These are phyloP conservation scores for Drosophila orosa DNA, from an alignment of 1,140 invertebrate genomes.

Conservation along the genomic window DNA sequence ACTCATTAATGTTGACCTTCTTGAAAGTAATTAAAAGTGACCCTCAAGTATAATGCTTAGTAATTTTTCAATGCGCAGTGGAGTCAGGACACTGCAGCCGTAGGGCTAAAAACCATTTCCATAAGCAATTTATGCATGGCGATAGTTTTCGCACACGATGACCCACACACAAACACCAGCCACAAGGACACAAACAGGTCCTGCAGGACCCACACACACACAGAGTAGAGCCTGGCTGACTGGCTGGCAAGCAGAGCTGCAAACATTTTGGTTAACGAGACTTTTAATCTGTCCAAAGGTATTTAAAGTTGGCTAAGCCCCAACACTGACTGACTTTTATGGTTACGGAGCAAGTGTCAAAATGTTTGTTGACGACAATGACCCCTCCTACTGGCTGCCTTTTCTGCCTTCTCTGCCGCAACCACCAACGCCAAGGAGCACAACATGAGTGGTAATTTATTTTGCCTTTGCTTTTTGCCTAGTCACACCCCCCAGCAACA, in stretches of 20 bases:
- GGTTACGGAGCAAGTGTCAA: slow-evolving; percentile 83
- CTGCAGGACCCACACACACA: slow-evolving; percentile 7
- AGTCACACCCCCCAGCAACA: slow-evolving; percentile 17
- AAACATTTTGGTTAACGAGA: slow-evolving; percentile 80
- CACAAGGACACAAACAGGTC: slow-evolving; percentile 16
- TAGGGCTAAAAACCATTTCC: slow-evolving; percentile 41
- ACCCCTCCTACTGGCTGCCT: background rate
- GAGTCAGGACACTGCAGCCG: slow-evolving; percentile 15
- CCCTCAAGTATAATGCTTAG: slow-evolving; percentile 72
- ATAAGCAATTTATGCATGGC: slow-evolving; percentile 62
- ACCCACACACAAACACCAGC: slow-evolving; percentile 15
- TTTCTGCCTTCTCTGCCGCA: slow-evolving; percentile 1
- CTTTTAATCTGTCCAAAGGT: slow-evolving; percentile 84
- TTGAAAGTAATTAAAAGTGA: slow-evolving; percentile 83
- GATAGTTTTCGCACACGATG: slow-evolving; percentile 50
- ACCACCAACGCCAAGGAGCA: slow-evolving; percentile 32
- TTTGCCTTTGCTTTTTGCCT: slow-evolving; percentile 57
- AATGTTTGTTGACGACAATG: slow-evolving; percentile 80
- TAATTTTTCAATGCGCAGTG: slow-evolving; percentile 70
- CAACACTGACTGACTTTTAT: slow-evolving; percentile 83
- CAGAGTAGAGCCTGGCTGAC: background rate
- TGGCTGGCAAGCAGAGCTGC: slow-evolving; percentile 36
- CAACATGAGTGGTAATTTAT: slow-evolving; percentile 79
- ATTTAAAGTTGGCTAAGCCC: slow-evolving; percentile 83
- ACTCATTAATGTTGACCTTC: slow-evolving; percentile 83